Conservation (phyloP, 2,888 invertebrate species). For the Pyralis farinalis region DNA sequence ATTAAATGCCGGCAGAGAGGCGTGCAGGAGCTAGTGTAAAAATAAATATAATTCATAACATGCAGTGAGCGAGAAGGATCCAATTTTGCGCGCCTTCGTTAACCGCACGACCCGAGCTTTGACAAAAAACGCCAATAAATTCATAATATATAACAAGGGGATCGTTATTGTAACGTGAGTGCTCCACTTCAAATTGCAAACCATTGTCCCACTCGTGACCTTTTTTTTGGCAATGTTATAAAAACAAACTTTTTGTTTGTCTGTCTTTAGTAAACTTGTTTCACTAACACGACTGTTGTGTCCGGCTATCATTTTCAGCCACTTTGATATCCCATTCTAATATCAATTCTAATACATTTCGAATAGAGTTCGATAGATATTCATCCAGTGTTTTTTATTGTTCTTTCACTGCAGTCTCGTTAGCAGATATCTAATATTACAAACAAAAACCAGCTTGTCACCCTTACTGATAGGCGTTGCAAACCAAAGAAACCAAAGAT, state of each 20-base stretch:
- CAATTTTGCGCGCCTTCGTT: not conserved
- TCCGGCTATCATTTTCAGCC: constrained; percentile 8
- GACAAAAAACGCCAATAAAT: constrained; percentile 14
- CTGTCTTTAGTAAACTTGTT: constrained; percentile 40
- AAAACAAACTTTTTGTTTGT: constrained; percentile 55
- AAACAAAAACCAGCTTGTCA: no score
- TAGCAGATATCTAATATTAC: no score
- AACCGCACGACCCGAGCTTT: not conserved
- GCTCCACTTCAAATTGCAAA: constrained; percentile 46
- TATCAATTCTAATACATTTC: not conserved
- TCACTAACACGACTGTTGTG: constrained; percentile 23
- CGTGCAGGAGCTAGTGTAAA: no score
- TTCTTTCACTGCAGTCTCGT: no score
- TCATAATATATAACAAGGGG: constrained; percentile 32
- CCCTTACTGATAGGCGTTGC: no score
- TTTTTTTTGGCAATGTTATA: constrained; percentile 43
- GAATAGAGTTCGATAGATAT: not conserved
- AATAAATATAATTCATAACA: no score
- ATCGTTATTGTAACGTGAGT: constrained; percentile 41
- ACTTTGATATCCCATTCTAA: constrained; percentile 9
- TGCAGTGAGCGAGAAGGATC: no score
- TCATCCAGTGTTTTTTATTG: no score
- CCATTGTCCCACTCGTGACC: constrained; percentile 35
- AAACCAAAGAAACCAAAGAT: no score
- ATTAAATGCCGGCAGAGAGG: no score